Conservation (phyloP, 2,113 vertebrate genomes). For the Perca flavescens region DNA sequence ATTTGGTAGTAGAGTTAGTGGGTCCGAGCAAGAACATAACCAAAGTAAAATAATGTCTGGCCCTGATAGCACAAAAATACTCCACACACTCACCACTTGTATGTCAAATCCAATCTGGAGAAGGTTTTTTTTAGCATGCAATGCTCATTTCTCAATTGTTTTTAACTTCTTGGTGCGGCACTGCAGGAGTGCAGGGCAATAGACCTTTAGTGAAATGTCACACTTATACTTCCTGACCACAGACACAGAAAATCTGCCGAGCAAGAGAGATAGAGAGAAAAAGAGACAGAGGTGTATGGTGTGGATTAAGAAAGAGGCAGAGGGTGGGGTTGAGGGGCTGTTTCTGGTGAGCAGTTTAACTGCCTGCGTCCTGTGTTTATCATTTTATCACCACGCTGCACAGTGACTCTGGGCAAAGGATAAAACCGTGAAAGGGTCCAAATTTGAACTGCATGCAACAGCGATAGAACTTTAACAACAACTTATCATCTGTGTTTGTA, state of each 20-base stretch:
- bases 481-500: neutral
- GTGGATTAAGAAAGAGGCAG: constrained; percentile 25
- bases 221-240: constrained; percentile 81
- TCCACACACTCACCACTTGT: constrained; percentile 17
- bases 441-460: constrained; percentile 13
- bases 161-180: neutral
- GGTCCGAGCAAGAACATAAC: neutral
- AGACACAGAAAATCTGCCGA: constrained; percentile 52
- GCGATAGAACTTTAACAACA: neutral
- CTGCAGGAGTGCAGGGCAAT: constrained; percentile 65
- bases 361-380: constrained; percentile 44
- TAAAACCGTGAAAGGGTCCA: neutral
- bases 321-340: constrained; percentile 50
- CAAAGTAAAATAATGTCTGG: neutral
- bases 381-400: constrained; percentile 40
- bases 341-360: constrained; percentile 52
- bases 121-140: constrained; percentile 5
- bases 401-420: constrained; percentile 13
- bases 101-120: constrained; percentile 15
- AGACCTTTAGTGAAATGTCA: constrained; percentile 60
- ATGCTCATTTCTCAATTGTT: constrained; percentile 12
- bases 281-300: constrained; percentile 16
- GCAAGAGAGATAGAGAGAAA: constrained; percentile 27
- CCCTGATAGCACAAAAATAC: neutral
- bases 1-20: neutral